Base-by-base conservation (phyloP, 2,113 vertebrate genomes). In the Eudorcas thomsonii region DNA sequence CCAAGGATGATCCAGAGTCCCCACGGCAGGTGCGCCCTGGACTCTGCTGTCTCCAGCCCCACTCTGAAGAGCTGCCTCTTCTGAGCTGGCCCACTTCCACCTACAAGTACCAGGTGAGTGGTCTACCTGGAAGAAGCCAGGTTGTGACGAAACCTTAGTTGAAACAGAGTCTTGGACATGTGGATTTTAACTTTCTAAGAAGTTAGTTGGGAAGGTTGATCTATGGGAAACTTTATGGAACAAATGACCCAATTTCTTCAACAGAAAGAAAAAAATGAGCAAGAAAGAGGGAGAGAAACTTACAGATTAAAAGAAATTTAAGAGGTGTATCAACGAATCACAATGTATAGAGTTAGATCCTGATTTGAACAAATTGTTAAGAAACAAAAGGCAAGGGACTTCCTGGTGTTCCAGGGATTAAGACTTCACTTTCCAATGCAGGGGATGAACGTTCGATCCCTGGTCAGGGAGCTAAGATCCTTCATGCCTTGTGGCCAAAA, bases 281-380 rank as follows among this genome's bases (percentile, higher is more conserved):
- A 14, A 43, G 19, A 84, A 33, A 48, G 25, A 62, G 30, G n/a
- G 3, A 88, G 33, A 4, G 36, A 30, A 23, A 43, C 36, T 36
- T 60, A 11, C 36, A 74, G 52, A 82, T 74, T 36, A 48, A 90
- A 92, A 74, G 45, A 71, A 94, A 93, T 12, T 45, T 83, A 77
- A 78, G 45, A 80, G 67, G 36, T 21, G 28, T 59, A 36, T 36
- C 11, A 60, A 36, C 2, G 59, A 52, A 71, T 80, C 39, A 9
- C 4, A 84, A 26, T 33, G 33, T 19, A 8, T 50, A 28, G 43
- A 77, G 21, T 93, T 94, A 52, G 21, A 88, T 88, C 15, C 15
- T 71, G 17, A 84, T 87, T 92, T 67, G 50, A 94, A 50, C 26
- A 86, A 88, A 81, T 10, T 28, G 23, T 43, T 77, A 77, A 14